Evolutionary conservation across 2,797 vertebrate species (phyloP).

Genomic region (Pantherophis vulpinus): DNA sequence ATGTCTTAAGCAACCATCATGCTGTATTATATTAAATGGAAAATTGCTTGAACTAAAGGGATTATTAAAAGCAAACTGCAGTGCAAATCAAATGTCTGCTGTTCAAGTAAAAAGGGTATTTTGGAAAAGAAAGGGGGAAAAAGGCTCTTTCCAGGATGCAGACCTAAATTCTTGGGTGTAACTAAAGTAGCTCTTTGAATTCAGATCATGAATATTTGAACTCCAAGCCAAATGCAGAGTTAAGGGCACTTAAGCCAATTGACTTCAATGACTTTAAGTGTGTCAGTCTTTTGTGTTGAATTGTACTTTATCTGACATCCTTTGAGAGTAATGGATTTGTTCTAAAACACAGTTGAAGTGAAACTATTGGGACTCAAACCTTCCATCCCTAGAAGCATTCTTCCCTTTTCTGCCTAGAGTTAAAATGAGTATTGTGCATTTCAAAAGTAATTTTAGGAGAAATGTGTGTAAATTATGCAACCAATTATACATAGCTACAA

Average conservation of each 20-base stretch:
- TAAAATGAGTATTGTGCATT: background rate
- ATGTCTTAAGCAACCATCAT: background rate
- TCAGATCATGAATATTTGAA: conserved; percentile 4
- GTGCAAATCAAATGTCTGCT: background rate
- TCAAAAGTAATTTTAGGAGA: background rate
- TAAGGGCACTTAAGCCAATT: conserved; percentile 1
- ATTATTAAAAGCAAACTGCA: background rate
- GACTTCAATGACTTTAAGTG: background rate
- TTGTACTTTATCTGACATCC: background rate
- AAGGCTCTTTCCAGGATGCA: background rate
- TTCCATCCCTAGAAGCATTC: background rate
- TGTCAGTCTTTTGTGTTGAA: background rate
- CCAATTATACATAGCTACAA: background rate
- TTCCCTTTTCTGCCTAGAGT: background rate
- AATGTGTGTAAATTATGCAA: background rate
- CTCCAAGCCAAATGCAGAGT: background rate
- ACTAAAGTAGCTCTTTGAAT: conserved; percentile 15
- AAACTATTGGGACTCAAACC: background rate
- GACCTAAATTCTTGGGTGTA: conserved; percentile 1
- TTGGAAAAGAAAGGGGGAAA: background rate
- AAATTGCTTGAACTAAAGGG: background rate
- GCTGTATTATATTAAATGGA: background rate
- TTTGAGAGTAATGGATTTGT: background rate
- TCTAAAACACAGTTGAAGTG: background rate
- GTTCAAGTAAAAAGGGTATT: background rate